These are phyloP conservation scores for Noctua fimbriata DNA, from an alignment of 2,888 invertebrate species.

Conservation along the genomic window DNA sequence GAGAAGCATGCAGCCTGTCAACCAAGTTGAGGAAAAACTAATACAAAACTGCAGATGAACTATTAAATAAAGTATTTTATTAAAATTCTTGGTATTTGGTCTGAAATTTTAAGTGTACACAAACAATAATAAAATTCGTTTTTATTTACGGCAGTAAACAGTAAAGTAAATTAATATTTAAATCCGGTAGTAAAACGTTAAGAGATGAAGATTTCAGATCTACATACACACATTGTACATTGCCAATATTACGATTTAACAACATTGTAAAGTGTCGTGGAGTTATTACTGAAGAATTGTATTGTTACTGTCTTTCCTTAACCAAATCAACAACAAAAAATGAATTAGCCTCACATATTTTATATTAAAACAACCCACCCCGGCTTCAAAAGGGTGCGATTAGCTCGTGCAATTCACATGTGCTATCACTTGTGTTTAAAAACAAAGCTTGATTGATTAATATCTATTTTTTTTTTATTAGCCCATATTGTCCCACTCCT, in stretches of 20 bases:
- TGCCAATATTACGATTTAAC: constrained; percentile 31
- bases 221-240: too few species aligned
- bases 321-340: not conserved
- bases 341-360: too few species aligned
- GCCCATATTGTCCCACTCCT: too few species aligned
- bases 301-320: constrained; percentile 23
- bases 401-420: too few species aligned
- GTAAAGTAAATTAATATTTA: constrained; percentile 54
- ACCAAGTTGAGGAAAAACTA: not conserved
- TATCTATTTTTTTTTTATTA: too few species aligned
- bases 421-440: too few species aligned
- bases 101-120: constrained; percentile 2
- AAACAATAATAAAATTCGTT: constrained; percentile 39
- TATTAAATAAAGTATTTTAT: not conserved
- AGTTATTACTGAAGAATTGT: constrained; percentile 2
- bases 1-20: not conserved
- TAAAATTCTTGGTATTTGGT: constrained; percentile 7
- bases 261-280: constrained; percentile 30
- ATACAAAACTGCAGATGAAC: not conserved
- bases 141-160: constrained; percentile 56
- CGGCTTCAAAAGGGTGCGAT: too few species aligned
- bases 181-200: constrained; percentile 63
- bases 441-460: too few species aligned
- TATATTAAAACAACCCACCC: too few species aligned
- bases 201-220: constrained; percentile 64